A percentile compares a stretch with the other conserved stretches of the same genome.
phyloP scores from a whole-genome alignment of 2,113 vertebrate genomes.

The Xenopus borealis region DNA sequence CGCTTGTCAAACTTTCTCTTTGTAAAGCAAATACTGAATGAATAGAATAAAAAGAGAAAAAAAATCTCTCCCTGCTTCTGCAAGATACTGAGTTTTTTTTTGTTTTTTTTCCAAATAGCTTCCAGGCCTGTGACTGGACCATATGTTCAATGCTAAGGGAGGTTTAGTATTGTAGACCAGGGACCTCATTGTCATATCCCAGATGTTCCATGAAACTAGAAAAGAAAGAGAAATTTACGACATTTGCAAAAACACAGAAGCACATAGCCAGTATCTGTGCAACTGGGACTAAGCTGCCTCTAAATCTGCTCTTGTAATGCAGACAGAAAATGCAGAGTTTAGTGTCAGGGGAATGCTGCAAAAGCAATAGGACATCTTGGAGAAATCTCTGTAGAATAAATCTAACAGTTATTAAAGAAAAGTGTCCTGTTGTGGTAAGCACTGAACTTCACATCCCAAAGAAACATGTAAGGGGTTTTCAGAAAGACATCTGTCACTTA shows the following conservation, averaged over 20 bases:
- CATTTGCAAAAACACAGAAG: conserved; percentile 77
- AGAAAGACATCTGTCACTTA: conserved; percentile 94
- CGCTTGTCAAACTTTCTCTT: not conserved
- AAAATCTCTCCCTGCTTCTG: conserved; percentile 53
- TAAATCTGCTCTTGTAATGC: conserved; percentile 70
- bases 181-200: conserved; percentile 79
- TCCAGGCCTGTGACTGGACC: conserved; percentile 58
- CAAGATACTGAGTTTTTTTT: conserved; percentile 17
- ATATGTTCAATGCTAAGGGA: conserved; percentile 59
- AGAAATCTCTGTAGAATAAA: conserved; percentile 78
- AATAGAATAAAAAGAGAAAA: conserved; percentile 1
- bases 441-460: conserved; percentile 80
- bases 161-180: conserved; percentile 73
- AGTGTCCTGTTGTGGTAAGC: conserved; percentile 68
- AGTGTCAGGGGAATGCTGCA: conserved; percentile 65
- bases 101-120: conserved; percentile 34
- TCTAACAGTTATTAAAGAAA: conserved; percentile 89
- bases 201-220: conserved; percentile 77
- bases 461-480: conserved; percentile 81
- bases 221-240: conserved; percentile 84
- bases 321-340: conserved; percentile 70
- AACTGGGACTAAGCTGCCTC: conserved; percentile 69
- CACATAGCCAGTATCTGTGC: conserved; percentile 67
- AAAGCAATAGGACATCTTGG: conserved; percentile 67
- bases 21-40: not conserved